Percentiles rank a stretch among this genome's conserved stretches.
phyloP scores from a whole-genome alignment of 2,888 invertebrate species.

The Microctonus hyperodae region DNA sequence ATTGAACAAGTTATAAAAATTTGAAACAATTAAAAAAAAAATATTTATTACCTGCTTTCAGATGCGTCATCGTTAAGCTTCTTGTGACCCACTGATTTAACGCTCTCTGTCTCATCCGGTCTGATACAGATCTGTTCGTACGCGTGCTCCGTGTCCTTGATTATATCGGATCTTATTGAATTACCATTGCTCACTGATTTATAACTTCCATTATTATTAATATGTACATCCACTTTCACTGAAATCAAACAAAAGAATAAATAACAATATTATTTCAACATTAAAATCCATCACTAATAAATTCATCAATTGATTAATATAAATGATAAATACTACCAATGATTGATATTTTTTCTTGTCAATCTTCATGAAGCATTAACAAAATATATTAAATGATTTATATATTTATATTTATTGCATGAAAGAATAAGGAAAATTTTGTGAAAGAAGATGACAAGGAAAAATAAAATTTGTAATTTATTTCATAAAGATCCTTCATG shows the following conservation, averaged over 20 bases:
- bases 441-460: background rate
- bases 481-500: slow-evolving; percentile 16
- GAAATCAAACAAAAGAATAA: slow-evolving; percentile 41
- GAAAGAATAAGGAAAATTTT: background rate
- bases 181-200: slow-evolving; percentile 55
- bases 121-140: slow-evolving; percentile 60
- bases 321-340: no score
- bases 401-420: background rate
- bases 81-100: slow-evolving; percentile 47
- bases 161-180: slow-evolving; percentile 49
- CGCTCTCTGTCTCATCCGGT: slow-evolving; percentile 52
- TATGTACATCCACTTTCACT: slow-evolving; percentile 88
- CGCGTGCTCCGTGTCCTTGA: slow-evolving; percentile 57
- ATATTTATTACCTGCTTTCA: slow-evolving; percentile 50
- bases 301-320: no score
- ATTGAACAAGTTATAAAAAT: background rate
- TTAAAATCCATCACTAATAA: background rate
- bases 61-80: slow-evolving; percentile 51
- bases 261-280: background rate
- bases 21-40: background rate
- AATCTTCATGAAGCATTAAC: background rate
- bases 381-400: no score
- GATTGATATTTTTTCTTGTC: background rate
- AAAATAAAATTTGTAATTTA: slow-evolving; percentile 7
- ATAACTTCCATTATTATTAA: slow-evolving; percentile 56